Evolutionary conservation across 2,888 invertebrate species (phyloP).

Genomic region (Lithophane socia): DNA sequence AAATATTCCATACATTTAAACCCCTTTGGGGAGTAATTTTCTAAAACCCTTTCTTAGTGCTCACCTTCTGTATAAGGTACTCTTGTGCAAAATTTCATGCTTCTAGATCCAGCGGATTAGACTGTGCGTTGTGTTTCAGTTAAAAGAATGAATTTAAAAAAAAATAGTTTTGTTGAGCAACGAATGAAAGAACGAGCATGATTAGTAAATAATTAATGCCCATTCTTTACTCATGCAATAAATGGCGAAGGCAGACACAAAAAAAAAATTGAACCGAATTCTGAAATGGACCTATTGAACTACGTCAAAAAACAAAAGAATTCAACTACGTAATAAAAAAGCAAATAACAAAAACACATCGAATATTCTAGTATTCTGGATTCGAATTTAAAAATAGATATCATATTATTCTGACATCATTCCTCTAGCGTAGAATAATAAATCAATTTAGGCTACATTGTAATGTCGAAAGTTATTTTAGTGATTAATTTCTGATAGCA

Average conservation of each 20-base stretch:
- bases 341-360: not conserved
- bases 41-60: not conserved
- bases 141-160: no score
- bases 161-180: not conserved
- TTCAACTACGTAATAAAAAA: not conserved
- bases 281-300: not conserved
- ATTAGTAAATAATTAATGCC: not conserved
- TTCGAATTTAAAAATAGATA: conserved; percentile 36
- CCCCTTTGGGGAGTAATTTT: not conserved
- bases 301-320: conserved; percentile 21
- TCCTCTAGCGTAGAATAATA: conserved; percentile 11
- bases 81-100: no score
- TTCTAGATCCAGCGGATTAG: no score
- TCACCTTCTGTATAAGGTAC: no score
- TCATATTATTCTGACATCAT: conserved; percentile 16
- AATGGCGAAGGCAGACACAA: not conserved
- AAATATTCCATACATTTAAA: no score
- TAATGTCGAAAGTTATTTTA: not conserved
- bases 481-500: conserved; percentile 12
- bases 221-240: not conserved
- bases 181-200: not conserved
- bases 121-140: no score
- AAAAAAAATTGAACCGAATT: not conserved
- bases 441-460: conserved; percentile 14
- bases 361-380: conserved; percentile 25